Percentiles rank a stretch among this genome's conserved stretches.
phyloP scores from a whole-genome alignment of 2,797 vertebrate genomes.

The Poecilia velifera region DNA sequence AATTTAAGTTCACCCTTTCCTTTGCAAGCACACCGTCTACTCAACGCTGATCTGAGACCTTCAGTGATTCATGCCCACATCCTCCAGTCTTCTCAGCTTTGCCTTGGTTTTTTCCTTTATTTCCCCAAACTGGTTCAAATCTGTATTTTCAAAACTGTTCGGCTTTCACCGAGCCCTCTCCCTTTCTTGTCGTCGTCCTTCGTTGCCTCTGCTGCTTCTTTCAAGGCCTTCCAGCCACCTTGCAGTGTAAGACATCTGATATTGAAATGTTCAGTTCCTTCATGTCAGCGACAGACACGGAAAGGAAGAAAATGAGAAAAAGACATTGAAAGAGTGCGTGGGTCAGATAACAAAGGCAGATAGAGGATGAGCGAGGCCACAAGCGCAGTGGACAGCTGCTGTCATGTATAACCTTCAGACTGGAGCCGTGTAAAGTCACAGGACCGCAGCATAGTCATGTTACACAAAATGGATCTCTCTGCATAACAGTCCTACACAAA shows the following conservation, averaged over 20 bases:
- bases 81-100: constrained; percentile 34
- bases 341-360: constrained; percentile 53
- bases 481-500: constrained; percentile 52
- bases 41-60: constrained; percentile 38
- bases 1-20: constrained; percentile 46
- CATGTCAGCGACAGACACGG: constrained; percentile 31
- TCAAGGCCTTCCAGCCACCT: constrained; percentile 38
- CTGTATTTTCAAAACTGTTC: constrained; percentile 14
- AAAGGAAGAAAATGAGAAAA: constrained; percentile 45
- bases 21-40: constrained; percentile 44
- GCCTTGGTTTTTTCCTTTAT: constrained; percentile 30
- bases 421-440: constrained; percentile 11
- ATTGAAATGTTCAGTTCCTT: constrained; percentile 50
- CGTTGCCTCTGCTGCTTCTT: background rate
- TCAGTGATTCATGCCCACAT: constrained; percentile 55
- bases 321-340: constrained; percentile 15
- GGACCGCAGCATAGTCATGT: background rate
- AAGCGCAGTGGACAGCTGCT: constrained; percentile 37
- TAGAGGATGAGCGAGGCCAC: constrained; percentile 39
- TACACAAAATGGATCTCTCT: constrained; percentile 44
- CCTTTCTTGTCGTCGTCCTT: constrained; percentile 20
- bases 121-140: constrained; percentile 11
- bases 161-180: constrained; percentile 19
- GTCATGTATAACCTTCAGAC: constrained; percentile 52
- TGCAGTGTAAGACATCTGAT: constrained; percentile 42